Evolutionary conservation across 2,113 vertebrate genomes (phyloP).

Genomic region (Cryptomyrus ogoouensis): DNA sequence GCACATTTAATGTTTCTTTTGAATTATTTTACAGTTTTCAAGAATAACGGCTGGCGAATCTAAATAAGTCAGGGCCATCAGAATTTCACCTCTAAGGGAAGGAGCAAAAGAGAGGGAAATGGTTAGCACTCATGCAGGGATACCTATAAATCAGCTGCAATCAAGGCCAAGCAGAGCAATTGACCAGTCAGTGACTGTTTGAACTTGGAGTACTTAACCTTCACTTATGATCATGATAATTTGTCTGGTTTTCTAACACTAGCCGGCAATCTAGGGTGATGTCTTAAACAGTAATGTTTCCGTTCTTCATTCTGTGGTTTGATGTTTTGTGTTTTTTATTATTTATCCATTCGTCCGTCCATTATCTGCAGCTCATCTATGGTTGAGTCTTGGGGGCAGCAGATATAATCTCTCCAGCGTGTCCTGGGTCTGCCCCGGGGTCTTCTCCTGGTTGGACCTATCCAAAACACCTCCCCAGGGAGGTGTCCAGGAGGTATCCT

Average conservation of each 20-base stretch:
- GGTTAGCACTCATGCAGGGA: neutral
- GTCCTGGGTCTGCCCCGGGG: neutral
- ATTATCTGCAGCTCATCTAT: neutral
- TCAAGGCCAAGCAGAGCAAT: neutral
- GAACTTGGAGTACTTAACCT: slow-evolving; percentile 14
- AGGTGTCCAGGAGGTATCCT: too few species aligned
- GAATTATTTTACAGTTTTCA: neutral
- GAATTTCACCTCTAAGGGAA: slow-evolving; percentile 8
- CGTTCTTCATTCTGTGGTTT: neutral
- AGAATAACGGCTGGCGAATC: neutral
- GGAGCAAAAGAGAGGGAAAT: neutral
- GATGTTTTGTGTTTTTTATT: neutral
- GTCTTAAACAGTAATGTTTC: neutral
- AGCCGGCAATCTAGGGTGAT: neutral
- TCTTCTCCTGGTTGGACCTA: neutral
- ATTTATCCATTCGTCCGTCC: neutral
- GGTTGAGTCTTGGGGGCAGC: neutral
- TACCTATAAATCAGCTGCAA: slow-evolving; percentile 23
- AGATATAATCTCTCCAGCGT: neutral
- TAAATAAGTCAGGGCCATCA: neutral
- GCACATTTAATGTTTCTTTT: neutral
- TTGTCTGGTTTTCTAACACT: neutral
- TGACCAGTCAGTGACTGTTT: slow-evolving; percentile 6
- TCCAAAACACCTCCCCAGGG: too few species aligned
- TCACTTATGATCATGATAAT: neutral